These are phyloP conservation scores for Coregonus clupeaformis DNA, from an alignment of 2,113 vertebrate species.

Conservation along the genomic window DNA sequence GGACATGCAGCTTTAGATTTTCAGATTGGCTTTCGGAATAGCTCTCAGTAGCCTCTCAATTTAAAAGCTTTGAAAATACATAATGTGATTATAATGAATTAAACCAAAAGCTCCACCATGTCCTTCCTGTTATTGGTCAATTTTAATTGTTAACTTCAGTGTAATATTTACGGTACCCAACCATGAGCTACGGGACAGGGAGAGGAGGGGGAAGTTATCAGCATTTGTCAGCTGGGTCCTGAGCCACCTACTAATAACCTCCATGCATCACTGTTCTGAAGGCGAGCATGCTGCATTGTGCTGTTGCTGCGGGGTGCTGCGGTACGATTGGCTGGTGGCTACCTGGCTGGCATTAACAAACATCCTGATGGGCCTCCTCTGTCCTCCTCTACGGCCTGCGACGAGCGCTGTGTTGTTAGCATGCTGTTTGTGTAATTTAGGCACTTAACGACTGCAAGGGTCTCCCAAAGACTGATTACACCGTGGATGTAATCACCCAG, in stretches of 20 bases:
- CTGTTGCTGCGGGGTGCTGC: background rate
- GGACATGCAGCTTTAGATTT: background rate
- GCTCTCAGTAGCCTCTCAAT: background rate
- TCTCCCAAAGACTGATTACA: conserved; percentile 82
- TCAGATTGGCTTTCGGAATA: background rate
- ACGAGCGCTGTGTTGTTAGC: conserved; percentile 73
- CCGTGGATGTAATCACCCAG: conserved; percentile 77
- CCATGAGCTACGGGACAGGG: too few relatives aligned
- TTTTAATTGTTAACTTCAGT: too few relatives aligned
- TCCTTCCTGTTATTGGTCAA: too few relatives aligned
- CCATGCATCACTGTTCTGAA: conserved; percentile 82
- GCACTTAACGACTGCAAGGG: conserved; percentile 78
- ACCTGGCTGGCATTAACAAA: conserved; percentile 63
- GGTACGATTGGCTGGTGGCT: background rate
- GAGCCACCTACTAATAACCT: conserved; percentile 79
- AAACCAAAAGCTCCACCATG: too few relatives aligned
- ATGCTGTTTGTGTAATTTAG: conserved; percentile 87
- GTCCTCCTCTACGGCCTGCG: background rate
- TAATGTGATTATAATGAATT: too few relatives aligned
- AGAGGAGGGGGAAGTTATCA: conserved; percentile 72
- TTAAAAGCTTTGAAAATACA: too few relatives aligned
- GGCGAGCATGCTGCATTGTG: conserved; percentile 57
- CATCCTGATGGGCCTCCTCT: conserved; percentile 34
- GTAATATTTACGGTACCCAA: too few relatives aligned
- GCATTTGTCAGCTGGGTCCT: conserved; percentile 75